Percentiles rank a stretch among this genome's conserved stretches.
phyloP scores from a whole-genome alignment of 2,113 vertebrate genomes.

The Galemys pyrenaicus region DNA sequence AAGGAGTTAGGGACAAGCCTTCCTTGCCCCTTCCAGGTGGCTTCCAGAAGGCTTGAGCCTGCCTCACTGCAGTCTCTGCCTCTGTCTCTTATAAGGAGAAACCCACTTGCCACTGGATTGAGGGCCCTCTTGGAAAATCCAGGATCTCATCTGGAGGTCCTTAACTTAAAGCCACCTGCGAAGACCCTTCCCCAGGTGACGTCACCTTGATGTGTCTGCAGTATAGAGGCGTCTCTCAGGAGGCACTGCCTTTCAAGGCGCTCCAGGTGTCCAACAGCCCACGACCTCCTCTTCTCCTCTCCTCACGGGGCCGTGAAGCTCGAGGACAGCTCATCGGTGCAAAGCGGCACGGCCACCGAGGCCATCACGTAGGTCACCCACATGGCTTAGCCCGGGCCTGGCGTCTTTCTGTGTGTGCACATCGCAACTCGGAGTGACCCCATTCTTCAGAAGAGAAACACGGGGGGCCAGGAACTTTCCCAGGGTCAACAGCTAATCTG shows the following conservation, averaged over 20 bases:
- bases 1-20: neutral
- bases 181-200: neutral
- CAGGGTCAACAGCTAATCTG: neutral
- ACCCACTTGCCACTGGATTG: neutral
- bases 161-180: neutral
- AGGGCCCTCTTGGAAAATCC: neutral
- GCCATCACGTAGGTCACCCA: fast-evolving
- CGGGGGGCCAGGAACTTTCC: neutral
- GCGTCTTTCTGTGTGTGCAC: neutral
- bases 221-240: neutral
- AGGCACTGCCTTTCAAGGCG: neutral
- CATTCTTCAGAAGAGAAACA: neutral
- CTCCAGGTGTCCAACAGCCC: too few relatives aligned
- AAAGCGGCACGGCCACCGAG: neutral
- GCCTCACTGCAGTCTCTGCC: neutral
- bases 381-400: neutral
- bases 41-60: neutral
- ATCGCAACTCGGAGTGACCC: neutral
- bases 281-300: neutral
- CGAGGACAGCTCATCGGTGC: neutral
- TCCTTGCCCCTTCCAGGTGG: neutral
- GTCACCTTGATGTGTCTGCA: neutral
- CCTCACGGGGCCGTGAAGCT: neutral
- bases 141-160: neutral
- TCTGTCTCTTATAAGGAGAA: neutral